These are phyloP conservation scores for Garrulus glandarius DNA, from an alignment of 2,797 vertebrate genomes.

Conservation along the genomic window DNA sequence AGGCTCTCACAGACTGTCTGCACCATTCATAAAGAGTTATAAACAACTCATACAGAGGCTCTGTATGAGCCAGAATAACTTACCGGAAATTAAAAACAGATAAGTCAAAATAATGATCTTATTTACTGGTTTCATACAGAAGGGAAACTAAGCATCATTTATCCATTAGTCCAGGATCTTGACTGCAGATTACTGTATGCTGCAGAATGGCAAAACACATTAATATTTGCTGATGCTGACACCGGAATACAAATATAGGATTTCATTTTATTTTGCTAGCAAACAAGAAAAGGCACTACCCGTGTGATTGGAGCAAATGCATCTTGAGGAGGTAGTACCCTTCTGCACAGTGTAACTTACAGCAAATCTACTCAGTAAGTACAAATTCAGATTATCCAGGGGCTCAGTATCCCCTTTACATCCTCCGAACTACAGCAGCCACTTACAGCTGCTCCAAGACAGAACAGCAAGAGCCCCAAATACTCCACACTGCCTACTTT, in stretches of 20 bases:
- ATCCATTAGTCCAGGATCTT: background rate
- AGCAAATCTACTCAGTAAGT: background rate
- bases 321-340: background rate
- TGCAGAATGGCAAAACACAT: background rate
- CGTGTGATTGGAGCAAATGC: background rate
- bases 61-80: background rate
- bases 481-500: background rate
- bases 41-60: constrained; percentile 15
- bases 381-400: background rate
- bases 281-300: background rate
- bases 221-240: background rate
- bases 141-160: background rate
- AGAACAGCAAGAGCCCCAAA: background rate
- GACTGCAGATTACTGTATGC: background rate
- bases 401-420: background rate
- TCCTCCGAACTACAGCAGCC: background rate
- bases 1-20: constrained; percentile 4
- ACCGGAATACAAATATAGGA: background rate
- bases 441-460: background rate
- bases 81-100: constrained; percentile 11
- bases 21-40: constrained; percentile 2
- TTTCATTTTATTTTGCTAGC: background rate
- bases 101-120: background rate
- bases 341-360: background rate
- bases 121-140: background rate